Evolutionary conservation across 2,113 vertebrate species (phyloP).

Genomic region (Stictonetta naevosa): DNA sequence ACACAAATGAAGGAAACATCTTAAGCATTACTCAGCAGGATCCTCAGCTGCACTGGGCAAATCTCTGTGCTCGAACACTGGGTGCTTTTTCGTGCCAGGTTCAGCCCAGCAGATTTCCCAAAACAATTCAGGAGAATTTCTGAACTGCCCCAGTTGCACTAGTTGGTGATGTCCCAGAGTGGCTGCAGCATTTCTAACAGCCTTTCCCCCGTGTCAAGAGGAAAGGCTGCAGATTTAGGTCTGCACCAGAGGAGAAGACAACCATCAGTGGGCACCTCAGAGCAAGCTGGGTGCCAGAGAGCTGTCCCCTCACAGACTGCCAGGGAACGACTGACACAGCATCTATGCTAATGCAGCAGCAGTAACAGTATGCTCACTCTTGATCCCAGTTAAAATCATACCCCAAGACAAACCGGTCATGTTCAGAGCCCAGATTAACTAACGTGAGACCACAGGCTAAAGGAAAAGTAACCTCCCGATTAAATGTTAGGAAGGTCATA

Average conservation of each 20-base stretch:
- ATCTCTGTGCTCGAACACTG: not conserved
- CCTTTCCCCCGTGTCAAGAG: not conserved
- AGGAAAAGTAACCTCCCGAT: not conserved
- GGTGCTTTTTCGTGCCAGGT: not conserved
- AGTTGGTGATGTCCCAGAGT: not conserved
- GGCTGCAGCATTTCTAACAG: not conserved
- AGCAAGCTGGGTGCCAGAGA: not conserved
- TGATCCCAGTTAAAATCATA: not conserved
- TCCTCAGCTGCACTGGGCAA: not conserved
- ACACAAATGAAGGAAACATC: not conserved
- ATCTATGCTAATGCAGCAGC: not conserved
- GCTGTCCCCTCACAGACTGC: not conserved
- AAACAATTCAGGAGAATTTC: not conserved
- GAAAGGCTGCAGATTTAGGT: not conserved
- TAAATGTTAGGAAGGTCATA: not conserved
- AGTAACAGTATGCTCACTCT: not conserved
- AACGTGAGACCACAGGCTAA: not conserved
- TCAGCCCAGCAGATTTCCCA: not conserved
- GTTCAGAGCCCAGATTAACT: constrained; percentile 14
- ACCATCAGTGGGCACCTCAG: not conserved
- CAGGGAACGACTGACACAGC: not conserved
- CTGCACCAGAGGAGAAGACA: not conserved
- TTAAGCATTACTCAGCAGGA: not conserved
- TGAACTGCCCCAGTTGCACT: not conserved
- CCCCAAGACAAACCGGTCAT: not conserved